phyloP scores from a whole-genome alignment of 1,140 invertebrate species.

The Hermetia illucens region DNA sequence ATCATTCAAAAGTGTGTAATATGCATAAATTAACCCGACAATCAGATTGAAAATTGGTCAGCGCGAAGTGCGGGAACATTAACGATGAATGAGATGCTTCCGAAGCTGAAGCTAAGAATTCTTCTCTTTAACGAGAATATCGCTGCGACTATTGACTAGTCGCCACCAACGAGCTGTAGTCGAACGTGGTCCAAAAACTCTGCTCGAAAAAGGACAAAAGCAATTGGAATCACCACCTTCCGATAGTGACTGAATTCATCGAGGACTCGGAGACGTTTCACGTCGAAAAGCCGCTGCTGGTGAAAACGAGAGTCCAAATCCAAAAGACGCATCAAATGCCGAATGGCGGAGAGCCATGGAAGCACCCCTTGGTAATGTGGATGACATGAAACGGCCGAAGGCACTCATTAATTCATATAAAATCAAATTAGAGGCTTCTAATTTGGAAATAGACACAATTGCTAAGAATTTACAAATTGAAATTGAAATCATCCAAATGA shows the following conservation, averaged over 20 bases:
- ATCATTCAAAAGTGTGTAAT: too few species aligned
- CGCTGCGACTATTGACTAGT: too few species aligned
- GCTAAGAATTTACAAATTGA: neutral
- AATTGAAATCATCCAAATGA: neutral
- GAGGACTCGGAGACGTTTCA: neutral
- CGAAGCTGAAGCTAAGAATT: too few species aligned
- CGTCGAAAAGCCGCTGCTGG: neutral
- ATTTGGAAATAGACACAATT: neutral
- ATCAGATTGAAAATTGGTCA: too few species aligned
- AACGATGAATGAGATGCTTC: too few species aligned
- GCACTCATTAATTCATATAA: neutral
- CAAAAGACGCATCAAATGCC: neutral
- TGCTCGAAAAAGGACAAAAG: neutral
- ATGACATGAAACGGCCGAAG: neutral
- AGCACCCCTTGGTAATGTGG: neutral
- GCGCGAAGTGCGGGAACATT: too few species aligned
- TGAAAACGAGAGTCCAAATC: neutral
- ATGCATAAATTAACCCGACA: too few species aligned
- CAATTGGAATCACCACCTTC: neutral
- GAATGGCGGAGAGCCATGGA: neutral
- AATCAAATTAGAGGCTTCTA: neutral
- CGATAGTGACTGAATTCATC: neutral
- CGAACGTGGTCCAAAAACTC: neutral
- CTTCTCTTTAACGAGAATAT: too few species aligned
- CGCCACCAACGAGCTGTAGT: too few species aligned